Conservation (phyloP, 2,888 invertebrate species). For the Sarcophaga rosellei region DNA sequence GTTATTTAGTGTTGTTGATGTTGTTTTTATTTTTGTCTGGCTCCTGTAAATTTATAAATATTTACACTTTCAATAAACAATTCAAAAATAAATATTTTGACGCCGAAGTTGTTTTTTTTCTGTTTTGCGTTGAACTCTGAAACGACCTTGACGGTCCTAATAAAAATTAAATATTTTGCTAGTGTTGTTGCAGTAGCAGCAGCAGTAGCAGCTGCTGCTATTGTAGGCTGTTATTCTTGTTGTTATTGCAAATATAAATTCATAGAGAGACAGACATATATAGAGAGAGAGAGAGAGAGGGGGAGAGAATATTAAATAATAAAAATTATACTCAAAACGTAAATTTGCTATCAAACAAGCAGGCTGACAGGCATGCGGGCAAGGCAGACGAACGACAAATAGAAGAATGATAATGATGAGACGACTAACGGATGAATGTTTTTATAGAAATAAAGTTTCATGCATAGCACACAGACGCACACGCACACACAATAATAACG, state of each 20-base stretch:
- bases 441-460: neutral
- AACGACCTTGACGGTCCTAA: conserved; percentile 1
- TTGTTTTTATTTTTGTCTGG: neutral
- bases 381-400: conserved; percentile 17
- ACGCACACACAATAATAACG: neutral
- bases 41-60: neutral
- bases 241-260: too few species aligned
- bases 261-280: too few species aligned
- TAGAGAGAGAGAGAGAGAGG: too few species aligned
- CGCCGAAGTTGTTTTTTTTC: neutral
- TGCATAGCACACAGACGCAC: neutral
- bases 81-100: neutral
- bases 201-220: too few species aligned
- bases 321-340: conserved; percentile 16
- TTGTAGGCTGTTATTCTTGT: too few species aligned
- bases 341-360: conserved; percentile 56
- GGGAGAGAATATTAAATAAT: neutral
- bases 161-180: conserved; percentile 1
- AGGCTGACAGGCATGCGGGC: conserved; percentile 7
- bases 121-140: neutral
- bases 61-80: conserved; percentile 15
- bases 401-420: neutral
- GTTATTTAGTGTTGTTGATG: neutral
- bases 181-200: too few species aligned
- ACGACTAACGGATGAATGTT: neutral